phyloP scores from a whole-genome alignment of 2,888 invertebrate genomes.

The Papilio elwesi region DNA sequence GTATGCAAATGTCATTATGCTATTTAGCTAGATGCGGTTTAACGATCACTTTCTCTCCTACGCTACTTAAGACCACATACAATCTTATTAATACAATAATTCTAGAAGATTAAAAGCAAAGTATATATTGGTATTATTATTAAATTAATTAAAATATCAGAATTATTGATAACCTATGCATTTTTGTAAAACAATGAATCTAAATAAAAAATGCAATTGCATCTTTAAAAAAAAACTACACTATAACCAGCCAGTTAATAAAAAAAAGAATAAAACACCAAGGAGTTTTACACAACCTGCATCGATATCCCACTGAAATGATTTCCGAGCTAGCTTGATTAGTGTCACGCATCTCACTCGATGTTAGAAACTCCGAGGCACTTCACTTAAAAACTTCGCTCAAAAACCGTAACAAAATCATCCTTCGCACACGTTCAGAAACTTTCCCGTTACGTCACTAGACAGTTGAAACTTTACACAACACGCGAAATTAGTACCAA shows the following conservation, averaged over 20 bases:
- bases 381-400: constrained; percentile 45
- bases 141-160: not conserved
- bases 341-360: constrained; percentile 61
- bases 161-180: constrained; percentile 17
- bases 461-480: constrained; percentile 42
- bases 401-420: constrained; percentile 31
- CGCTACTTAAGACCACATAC: not conserved
- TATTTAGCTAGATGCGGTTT: constrained; percentile 57
- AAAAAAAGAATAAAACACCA: constrained; percentile 36
- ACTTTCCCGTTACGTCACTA: constrained; percentile 48
- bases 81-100: constrained; percentile 1
- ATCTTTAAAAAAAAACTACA: not conserved
- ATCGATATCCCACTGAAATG: constrained; percentile 60
- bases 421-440: constrained; percentile 29
- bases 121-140: not conserved
- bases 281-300: constrained; percentile 64
- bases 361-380: constrained; percentile 52
- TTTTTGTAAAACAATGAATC: not conserved
- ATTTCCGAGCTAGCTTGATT: constrained; percentile 51
- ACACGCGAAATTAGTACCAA: constrained; percentile 39
- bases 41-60: constrained; percentile 58
- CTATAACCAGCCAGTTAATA: not conserved
- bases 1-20: constrained; percentile 55
- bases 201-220: not conserved
- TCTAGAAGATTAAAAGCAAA: not conserved